These are phyloP conservation scores for Phalacrocorax pelagicus DNA, from an alignment of 2,113 vertebrate genomes.

Conservation along the genomic window DNA sequence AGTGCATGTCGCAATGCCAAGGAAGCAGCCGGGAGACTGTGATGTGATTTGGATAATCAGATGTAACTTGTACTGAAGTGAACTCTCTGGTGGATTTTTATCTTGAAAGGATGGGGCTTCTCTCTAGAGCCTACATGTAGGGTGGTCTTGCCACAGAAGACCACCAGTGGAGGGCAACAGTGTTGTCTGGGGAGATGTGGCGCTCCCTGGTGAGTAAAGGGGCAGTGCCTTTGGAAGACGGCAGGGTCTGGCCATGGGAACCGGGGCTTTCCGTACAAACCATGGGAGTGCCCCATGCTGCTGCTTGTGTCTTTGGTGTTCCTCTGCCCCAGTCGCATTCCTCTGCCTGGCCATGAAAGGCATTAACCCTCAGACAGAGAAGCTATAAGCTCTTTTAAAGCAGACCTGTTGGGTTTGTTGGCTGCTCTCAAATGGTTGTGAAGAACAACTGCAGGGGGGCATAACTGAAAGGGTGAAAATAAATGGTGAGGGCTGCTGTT, in stretches of 20 bases:
- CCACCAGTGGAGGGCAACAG: background rate
- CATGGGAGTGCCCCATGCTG: rapidly evolving
- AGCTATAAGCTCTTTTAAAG: background rate
- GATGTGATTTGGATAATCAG: constrained; percentile 42
- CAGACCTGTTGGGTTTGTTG: background rate
- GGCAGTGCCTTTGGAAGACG: background rate
- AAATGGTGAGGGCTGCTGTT: background rate
- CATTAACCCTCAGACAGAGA: background rate
- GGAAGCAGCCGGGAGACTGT: constrained; percentile 16
- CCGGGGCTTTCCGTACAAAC: rapidly evolving
- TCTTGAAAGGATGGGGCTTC: background rate
- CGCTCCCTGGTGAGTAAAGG: background rate
- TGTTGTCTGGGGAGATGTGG: background rate
- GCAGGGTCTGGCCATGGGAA: background rate
- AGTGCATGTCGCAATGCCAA: background rate
- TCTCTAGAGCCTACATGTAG: background rate
- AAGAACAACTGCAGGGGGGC: background rate
- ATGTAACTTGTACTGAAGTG: background rate
- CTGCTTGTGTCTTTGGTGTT: background rate
- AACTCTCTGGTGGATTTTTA: constrained; percentile 9
- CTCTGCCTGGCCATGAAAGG: background rate
- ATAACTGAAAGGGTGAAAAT: background rate
- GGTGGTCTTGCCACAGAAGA: background rate
- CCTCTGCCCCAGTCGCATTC: rapidly evolving
- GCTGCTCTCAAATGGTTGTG: background rate